Evolutionary conservation across 2,113 vertebrate genomes (phyloP).

Genomic region (Reinhardtius hippoglossoides): DNA sequence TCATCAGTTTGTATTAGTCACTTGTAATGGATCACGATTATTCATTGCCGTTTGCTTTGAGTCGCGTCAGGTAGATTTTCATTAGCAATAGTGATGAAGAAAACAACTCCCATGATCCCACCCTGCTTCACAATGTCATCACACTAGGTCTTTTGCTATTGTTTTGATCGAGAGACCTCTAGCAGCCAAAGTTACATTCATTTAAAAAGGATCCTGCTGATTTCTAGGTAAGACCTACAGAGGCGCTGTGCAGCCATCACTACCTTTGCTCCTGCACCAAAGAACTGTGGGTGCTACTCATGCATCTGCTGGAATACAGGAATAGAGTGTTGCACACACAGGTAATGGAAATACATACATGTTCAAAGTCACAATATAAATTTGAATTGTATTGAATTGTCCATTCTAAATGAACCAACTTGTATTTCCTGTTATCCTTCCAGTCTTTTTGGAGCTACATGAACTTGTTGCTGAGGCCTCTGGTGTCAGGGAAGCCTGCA

Average conservation of each 20-base stretch:
- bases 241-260: constrained; percentile 85
- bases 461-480: constrained; percentile 83
- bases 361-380: background rate
- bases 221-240: constrained; percentile 89
- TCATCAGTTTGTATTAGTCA: too few relatives aligned
- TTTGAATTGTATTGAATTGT: background rate
- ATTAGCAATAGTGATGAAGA: too few relatives aligned
- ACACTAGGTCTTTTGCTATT: too few relatives aligned
- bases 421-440: constrained; percentile 42
- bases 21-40: too few relatives aligned
- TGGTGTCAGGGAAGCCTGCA: constrained; percentile 67
- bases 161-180: too few relatives aligned
- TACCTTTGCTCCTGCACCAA: constrained; percentile 90
- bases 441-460: constrained; percentile 93
- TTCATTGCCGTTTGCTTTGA: too few relatives aligned
- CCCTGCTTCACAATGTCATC: too few relatives aligned
- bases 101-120: too few relatives aligned
- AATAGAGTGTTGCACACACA: constrained; percentile 86
- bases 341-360: constrained; percentile 77
- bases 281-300: constrained; percentile 93
- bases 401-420: background rate
- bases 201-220: background rate
- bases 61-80: too few relatives aligned
- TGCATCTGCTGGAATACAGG: constrained; percentile 90
- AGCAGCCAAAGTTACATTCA: too few relatives aligned